These are phyloP conservation scores for Solenodon paradoxus DNA, from an alignment of 2,113 vertebrate genomes.

Conservation along the genomic window DNA sequence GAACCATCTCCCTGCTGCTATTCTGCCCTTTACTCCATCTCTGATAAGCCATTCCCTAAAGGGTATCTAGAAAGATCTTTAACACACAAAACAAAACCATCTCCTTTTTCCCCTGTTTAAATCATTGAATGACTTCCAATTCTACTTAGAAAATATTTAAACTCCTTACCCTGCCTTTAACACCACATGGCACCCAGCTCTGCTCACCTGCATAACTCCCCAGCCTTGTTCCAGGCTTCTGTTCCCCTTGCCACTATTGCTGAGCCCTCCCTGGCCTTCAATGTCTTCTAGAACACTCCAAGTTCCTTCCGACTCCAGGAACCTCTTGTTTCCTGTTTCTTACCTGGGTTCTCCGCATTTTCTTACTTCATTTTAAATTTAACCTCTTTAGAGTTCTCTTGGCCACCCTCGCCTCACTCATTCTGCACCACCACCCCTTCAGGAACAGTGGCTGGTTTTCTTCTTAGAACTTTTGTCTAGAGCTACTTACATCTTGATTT, in stretches of 20 bases:
- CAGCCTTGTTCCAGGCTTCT: background rate
- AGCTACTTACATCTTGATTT: background rate
- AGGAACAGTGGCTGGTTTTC: background rate
- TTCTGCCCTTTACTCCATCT: background rate
- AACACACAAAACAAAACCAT: background rate
- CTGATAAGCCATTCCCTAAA: background rate
- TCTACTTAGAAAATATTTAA: background rate
- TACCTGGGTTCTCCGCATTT: background rate
- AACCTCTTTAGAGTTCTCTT: background rate
- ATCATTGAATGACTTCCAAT: background rate
- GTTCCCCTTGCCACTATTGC: background rate
- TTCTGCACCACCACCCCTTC: background rate
- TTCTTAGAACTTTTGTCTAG: background rate
- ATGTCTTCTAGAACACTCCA: background rate
- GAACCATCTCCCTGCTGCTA: background rate
- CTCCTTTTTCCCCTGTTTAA: background rate
- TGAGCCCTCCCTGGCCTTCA: background rate
- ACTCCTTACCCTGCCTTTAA: background rate
- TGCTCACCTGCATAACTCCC: background rate
- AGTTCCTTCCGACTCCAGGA: background rate
- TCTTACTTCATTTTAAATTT: background rate
- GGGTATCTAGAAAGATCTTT: background rate
- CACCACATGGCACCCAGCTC: background rate
- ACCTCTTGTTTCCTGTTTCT: background rate
- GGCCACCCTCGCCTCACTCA: background rate